Base-by-base conservation (phyloP, 1,140 invertebrate species). In the Papilio helenus region DNA sequence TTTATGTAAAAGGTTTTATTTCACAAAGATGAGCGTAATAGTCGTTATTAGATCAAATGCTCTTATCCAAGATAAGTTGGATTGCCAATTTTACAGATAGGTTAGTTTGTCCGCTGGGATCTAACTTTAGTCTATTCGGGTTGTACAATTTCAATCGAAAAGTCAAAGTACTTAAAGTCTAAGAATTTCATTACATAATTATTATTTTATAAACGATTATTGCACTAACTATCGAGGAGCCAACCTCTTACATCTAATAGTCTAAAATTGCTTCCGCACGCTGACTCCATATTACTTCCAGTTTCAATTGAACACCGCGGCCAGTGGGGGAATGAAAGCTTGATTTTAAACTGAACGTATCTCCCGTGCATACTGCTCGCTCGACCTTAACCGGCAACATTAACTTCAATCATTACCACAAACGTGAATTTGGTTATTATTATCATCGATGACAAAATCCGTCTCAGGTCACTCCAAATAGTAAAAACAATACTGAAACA, bases 51-150 rank as follows among this genome's bases (percentile, higher is more conserved):
- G n/a, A n/a, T n/a, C n/a, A n/a, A n/a, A n/a, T n/a, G n/a, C n/a
- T n/a, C n/a, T n/a, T n/a, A n/a, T n/a, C n/a, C n/a, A n/a, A n/a
- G n/a, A n/a, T n/a, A n/a, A n/a, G n/a, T n/a, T n/a, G n/a, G n/a
- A n/a, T n/a, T n/a, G n/a, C n/a, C n/a, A n/a, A n/a, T n/a, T n/a
- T n/a, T n/a, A n/a, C n/a, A n/a, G n/a, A n/a, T n/a, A n/a, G n/a
- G n/a, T n/a, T n/a, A n/a, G n/a, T n/a, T n/a, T n/a, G n/a, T n/a
- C n/a, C n/a, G n/a, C n/a, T n/a, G n/a, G n/a, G n/a, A n/a, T n/a
- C n/a, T n/a, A n/a, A n/a, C n/a, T n/a, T n/a, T n/a, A n/a, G 93
- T 93, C 93, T 94, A 94, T 93, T 89, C 86, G 86, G 90, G 91
- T 93, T 92, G 93, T 94, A 93, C 89, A 94, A 85, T 87, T 86